Percentiles rank a stretch among this genome's conserved stretches.
These are phyloP conservation scores for Tetropium fuscum DNA, from an alignment of 2,888 invertebrate species.

Conservation along the genomic window DNA sequence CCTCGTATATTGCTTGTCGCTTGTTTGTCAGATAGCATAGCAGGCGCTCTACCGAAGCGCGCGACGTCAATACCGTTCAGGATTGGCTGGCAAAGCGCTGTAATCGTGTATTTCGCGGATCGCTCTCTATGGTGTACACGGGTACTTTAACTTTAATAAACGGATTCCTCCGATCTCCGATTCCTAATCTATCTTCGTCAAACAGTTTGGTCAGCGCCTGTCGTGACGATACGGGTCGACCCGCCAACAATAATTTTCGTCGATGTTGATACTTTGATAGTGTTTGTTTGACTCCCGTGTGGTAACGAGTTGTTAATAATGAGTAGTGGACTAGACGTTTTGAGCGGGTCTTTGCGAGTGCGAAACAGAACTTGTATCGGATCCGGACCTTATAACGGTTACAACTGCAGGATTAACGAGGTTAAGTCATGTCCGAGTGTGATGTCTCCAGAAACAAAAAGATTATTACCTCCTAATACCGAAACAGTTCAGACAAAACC, in stretches of 20 bases:
- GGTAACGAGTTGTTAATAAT: conserved; percentile 40
- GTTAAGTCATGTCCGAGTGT: conserved; percentile 72
- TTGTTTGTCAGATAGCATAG: conserved; percentile 19
- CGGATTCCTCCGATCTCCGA: conserved; percentile 3
- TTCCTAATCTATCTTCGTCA: background rate
- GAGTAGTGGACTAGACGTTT: conserved; percentile 61
- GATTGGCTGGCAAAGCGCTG: conserved; percentile 36
- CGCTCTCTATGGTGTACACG: conserved; percentile 7
- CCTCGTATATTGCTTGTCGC: background rate
- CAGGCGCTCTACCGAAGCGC: conserved; percentile 8
- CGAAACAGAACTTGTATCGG: conserved; percentile 57
- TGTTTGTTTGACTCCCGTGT: conserved; percentile 7
- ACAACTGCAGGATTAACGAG: conserved; percentile 58
- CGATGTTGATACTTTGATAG: too few relatives aligned
- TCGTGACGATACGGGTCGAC: background rate
- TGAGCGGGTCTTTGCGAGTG: conserved; percentile 63
- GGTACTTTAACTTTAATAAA: background rate
- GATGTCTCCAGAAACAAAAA: conserved; percentile 77
- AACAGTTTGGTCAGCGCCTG: background rate
- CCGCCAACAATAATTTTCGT: too few relatives aligned
- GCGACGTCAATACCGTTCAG: conserved; percentile 37
- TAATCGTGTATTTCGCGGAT: conserved; percentile 39
- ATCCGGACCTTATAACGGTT: conserved; percentile 47
- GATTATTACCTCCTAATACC: conserved; percentile 80
- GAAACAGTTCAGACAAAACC: conserved; percentile 92